phyloP scores from a whole-genome alignment of 2,797 vertebrate genomes.

The Helarctos malayanus region DNA sequence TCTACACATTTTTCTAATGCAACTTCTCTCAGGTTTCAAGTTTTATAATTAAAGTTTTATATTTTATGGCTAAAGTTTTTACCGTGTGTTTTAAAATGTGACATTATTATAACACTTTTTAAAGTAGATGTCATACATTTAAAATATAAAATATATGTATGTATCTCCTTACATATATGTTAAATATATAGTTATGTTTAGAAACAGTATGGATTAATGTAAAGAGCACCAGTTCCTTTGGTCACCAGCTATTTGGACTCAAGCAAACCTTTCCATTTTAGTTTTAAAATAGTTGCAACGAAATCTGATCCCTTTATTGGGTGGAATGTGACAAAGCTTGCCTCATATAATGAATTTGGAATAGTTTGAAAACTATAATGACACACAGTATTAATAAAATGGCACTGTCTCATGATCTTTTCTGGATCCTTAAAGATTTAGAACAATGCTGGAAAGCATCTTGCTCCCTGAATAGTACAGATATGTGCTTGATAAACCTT shows the following conservation, averaged over 20 bases:
- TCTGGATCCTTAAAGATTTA: not conserved
- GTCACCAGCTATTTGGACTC: not conserved
- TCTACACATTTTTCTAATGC: not conserved
- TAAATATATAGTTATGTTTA: not conserved
- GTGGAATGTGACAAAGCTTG: not conserved
- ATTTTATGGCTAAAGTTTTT: not conserved
- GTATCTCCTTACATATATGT: not conserved
- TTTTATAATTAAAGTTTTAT: conserved; percentile 3
- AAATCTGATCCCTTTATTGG: not conserved
- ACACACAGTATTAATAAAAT: not conserved
- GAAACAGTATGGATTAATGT: not conserved
- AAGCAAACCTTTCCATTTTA: not conserved
- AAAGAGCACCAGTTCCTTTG: not conserved
- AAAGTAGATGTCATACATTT: conserved; percentile 4
- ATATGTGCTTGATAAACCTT: not conserved
- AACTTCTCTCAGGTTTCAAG: not conserved
- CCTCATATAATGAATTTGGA: not conserved
- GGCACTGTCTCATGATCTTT: not conserved
- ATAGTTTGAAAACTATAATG: not conserved
- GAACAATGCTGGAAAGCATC: not conserved
- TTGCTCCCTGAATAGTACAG: not conserved
- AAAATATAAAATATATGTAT: not conserved
- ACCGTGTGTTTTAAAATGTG: not conserved
- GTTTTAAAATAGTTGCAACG: not conserved
- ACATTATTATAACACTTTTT: not conserved